Evolutionary conservation across 2,888 invertebrate genomes (phyloP).

Genomic region (Xanthia togata): DNA sequence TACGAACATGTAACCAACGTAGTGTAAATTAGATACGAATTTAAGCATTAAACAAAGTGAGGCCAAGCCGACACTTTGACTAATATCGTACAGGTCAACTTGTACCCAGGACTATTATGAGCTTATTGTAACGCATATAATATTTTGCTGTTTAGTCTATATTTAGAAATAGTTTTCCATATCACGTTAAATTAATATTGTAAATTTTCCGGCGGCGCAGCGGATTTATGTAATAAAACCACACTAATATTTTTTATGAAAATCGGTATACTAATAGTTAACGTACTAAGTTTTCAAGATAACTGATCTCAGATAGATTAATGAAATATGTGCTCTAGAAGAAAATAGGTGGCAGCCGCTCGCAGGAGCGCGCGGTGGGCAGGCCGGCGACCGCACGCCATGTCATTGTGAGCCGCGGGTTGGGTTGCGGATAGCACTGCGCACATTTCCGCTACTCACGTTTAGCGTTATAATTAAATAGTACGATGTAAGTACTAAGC

Average conservation of each 20-base stretch:
- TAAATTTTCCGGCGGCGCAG: slow-evolving; percentile 48
- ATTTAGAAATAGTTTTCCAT: slow-evolving; percentile 52
- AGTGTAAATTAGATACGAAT: slow-evolving; percentile 59
- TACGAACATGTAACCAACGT: slow-evolving; percentile 54
- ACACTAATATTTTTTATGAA: slow-evolving; percentile 40
- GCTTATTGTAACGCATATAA: slow-evolving; percentile 59
- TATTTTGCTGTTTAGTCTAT: slow-evolving; percentile 55
- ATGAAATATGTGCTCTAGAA: slow-evolving; percentile 49
- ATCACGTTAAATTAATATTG: slow-evolving; percentile 50
- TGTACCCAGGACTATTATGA: slow-evolving; percentile 55
- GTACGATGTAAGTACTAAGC: background rate
- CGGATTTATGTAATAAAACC: slow-evolving; percentile 42
- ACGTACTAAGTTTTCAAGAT: slow-evolving; percentile 65
- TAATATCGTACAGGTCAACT: slow-evolving; percentile 51
- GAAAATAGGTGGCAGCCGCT: slow-evolving; percentile 28
- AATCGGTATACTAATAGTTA: slow-evolving; percentile 62
- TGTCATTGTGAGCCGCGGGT: background rate
- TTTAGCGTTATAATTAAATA: background rate
- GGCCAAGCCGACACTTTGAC: slow-evolving; percentile 65
- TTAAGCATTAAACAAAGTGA: slow-evolving; percentile 62
- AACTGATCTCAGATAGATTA: slow-evolving; percentile 67
- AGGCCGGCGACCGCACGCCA: background rate
- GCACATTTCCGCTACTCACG: background rate
- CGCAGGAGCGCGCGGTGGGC: background rate
- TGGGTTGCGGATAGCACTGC: background rate